These are phyloP conservation scores for Ichneumon xanthorius DNA, from an alignment of 2,888 invertebrate genomes.

Conservation along the genomic window DNA sequence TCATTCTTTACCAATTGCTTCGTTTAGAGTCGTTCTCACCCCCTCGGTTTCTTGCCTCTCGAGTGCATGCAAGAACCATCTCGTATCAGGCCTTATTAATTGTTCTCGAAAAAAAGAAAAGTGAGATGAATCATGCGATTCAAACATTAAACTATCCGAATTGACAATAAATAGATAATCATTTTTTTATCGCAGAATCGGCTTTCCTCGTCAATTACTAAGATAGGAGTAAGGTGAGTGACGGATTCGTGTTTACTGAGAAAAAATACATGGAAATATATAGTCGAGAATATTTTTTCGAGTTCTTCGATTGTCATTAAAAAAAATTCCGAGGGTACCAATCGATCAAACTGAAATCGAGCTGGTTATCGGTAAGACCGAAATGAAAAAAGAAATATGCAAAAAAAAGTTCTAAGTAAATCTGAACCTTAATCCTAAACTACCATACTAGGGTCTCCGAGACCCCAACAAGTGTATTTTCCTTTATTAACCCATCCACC, in stretches of 20 bases:
- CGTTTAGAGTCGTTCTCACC: slow-evolving; percentile 65
- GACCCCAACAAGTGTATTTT: too few species aligned
- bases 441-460: too few species aligned
- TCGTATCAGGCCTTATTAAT: slow-evolving; percentile 37
- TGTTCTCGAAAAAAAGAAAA: neutral
- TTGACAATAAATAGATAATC: neutral
- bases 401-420: too few species aligned
- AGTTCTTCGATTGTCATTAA: too few species aligned
- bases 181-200: neutral
- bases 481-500: too few species aligned
- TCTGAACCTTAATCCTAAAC: too few species aligned
- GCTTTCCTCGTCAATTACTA: neutral
- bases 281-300: too few species aligned
- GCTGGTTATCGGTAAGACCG: too few species aligned
- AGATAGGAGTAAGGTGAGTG: neutral
- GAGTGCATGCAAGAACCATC: slow-evolving; percentile 19
- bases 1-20: slow-evolving; percentile 67
- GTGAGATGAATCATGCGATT: neutral
- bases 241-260: neutral
- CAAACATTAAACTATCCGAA: neutral
- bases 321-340: too few species aligned
- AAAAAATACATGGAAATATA: neutral
- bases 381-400: too few species aligned
- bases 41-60: slow-evolving; percentile 43
- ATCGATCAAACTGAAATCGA: too few species aligned